Evolutionary conservation across 2,797 vertebrate genomes (phyloP).

Genomic region (Siniperca scherzeri): DNA sequence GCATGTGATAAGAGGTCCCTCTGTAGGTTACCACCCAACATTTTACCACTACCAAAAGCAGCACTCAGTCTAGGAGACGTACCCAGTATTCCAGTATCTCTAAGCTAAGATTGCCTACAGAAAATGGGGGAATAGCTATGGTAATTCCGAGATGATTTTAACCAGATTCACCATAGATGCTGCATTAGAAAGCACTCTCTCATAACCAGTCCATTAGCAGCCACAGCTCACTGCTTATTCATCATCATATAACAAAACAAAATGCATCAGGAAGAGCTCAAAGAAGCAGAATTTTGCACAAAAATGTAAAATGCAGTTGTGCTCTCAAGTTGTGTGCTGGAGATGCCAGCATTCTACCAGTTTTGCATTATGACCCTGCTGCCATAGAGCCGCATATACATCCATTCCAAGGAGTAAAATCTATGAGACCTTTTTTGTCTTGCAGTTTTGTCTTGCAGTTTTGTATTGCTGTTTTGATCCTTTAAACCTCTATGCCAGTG

Average conservation of each 20-base stretch:
- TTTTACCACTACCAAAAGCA: slow-evolving; percentile 30
- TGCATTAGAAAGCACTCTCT: slow-evolving; percentile 20
- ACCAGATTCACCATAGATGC: slow-evolving; percentile 25
- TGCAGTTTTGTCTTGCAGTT: slow-evolving; percentile 38
- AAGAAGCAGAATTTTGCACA: background rate
- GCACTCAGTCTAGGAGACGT: slow-evolving; percentile 4
- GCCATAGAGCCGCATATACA: slow-evolving; percentile 2
- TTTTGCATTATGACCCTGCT: slow-evolving; percentile 14
- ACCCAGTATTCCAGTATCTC: slow-evolving; percentile 7
- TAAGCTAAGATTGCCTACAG: background rate
- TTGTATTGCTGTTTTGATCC: slow-evolving; percentile 62
- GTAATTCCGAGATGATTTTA: slow-evolving; percentile 33
- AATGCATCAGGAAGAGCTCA: background rate
- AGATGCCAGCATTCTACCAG: background rate
- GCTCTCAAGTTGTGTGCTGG: background rate
- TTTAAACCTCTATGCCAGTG: slow-evolving; percentile 65
- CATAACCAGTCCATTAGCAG: slow-evolving; percentile 19
- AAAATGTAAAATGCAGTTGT: slow-evolving; percentile 6
- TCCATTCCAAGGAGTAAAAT: slow-evolving; percentile 41
- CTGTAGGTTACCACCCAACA: slow-evolving; percentile 38
- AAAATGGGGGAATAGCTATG: slow-evolving; percentile 14
- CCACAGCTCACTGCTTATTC: slow-evolving; percentile 19
- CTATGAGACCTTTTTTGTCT: slow-evolving; percentile 41
- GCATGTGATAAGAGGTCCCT: slow-evolving; percentile 49
- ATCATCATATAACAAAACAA: slow-evolving; percentile 7